Percentiles rank a stretch among this genome's conserved stretches.
phyloP scores from a whole-genome alignment of 2,113 vertebrate species.

The Esox niger region DNA sequence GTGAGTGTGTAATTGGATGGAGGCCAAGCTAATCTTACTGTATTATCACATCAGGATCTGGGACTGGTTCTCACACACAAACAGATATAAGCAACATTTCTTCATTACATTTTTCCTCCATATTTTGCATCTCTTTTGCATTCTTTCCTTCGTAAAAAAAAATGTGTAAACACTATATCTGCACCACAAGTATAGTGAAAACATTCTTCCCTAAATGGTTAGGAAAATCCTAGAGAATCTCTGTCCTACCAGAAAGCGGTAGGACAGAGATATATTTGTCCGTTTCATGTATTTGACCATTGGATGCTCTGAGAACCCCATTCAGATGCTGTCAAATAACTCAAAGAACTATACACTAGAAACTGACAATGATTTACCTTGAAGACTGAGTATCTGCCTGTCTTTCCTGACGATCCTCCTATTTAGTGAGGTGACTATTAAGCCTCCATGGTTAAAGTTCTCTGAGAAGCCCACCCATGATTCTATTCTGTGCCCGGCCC shows the following conservation, averaged over 20 bases:
- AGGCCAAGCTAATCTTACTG: constrained; percentile 53
- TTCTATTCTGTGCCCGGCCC: constrained; percentile 27
- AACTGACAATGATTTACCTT: constrained; percentile 25
- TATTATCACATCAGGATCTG: constrained; percentile 52
- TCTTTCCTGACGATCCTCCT: constrained; percentile 32
- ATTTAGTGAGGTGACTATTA: constrained; percentile 55
- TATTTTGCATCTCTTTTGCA: not conserved
- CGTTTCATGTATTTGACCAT: not conserved
- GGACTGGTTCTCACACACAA: constrained; percentile 26
- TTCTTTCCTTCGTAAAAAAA: not conserved
- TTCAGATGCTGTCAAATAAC: not conserved
- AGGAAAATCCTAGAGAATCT: not conserved
- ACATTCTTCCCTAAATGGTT: not conserved
- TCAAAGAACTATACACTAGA: constrained; percentile 1
- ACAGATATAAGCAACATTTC: not conserved
- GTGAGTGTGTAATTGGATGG: constrained; percentile 15
- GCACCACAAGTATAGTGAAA: not conserved
- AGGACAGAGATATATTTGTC: no score
- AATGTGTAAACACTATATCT: no score
- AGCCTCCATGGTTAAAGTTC: constrained; percentile 50
- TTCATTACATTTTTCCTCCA: not conserved
- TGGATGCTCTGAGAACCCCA: not conserved
- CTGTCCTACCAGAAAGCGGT: not conserved
- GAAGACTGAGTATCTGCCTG: constrained; percentile 35
- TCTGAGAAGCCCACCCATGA: constrained; percentile 58